These are phyloP conservation scores for Drosophila nigrodunni DNA, from an alignment of 1,140 invertebrate genomes.

Conservation along the genomic window DNA sequence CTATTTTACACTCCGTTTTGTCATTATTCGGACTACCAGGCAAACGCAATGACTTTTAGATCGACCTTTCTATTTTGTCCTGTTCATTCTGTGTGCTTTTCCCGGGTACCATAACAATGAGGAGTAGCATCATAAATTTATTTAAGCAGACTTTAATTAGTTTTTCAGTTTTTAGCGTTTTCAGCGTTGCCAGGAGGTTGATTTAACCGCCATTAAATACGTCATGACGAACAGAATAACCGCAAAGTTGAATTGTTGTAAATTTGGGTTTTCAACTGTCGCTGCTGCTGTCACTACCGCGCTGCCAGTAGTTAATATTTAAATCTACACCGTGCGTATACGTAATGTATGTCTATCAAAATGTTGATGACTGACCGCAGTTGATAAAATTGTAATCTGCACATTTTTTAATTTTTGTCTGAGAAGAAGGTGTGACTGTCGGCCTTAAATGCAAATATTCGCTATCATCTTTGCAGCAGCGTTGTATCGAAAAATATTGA, in stretches of 20 bases:
- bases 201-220: slow-evolving; percentile 54
- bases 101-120: slow-evolving; percentile 45
- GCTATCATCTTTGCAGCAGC: too few relatives aligned
- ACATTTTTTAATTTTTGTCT: too few relatives aligned
- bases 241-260: not conserved
- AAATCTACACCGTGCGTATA: slow-evolving; percentile 23
- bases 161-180: slow-evolving; percentile 53
- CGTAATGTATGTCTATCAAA: not conserved
- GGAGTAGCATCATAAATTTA: slow-evolving; percentile 45
- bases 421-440: too few relatives aligned
- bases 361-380: too few relatives aligned
- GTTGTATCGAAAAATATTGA: too few relatives aligned
- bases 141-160: slow-evolving; percentile 65
- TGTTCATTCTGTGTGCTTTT: slow-evolving; percentile 7
- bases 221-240: slow-evolving; percentile 32
- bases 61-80: slow-evolving; percentile 41
- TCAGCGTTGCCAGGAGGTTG: slow-evolving; percentile 30
- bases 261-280: not conserved
- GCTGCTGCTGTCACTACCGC: slow-evolving; percentile 1
- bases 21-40: slow-evolving; percentile 13
- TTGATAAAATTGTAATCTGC: too few relatives aligned
- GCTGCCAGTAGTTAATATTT: slow-evolving; percentile 5
- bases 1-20: slow-evolving; percentile 39
- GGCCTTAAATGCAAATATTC: too few relatives aligned
- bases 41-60: slow-evolving; percentile 54